These are phyloP conservation scores for Peromyscus nudipes DNA, from an alignment of 2,797 vertebrate genomes.

Conservation along the genomic window DNA sequence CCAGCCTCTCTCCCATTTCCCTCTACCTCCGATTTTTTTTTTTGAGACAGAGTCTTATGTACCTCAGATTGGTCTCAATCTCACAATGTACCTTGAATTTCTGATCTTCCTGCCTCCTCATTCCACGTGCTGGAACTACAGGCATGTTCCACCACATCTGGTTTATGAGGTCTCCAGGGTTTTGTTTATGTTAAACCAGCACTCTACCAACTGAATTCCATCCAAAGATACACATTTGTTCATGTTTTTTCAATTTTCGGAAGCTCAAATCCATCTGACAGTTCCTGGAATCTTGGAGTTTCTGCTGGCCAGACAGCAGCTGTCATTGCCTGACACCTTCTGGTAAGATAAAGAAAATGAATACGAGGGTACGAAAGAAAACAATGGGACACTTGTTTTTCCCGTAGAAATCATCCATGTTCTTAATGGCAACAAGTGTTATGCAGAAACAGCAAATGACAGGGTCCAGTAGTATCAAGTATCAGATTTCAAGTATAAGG, in stretches of 20 bases:
- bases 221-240: conserved; percentile 21
- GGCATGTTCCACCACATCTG: not conserved
- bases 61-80: not conserved
- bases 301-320: not conserved
- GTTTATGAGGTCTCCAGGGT: not conserved
- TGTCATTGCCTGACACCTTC: conserved; percentile 77
- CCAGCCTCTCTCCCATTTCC: not conserved
- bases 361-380: conserved; percentile 23
- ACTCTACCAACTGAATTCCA: not conserved
- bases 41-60: not conserved
- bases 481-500: conserved; percentile 46
- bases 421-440: conserved; percentile 32
- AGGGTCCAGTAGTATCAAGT: conserved; percentile 52
- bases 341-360: conserved; percentile 71
- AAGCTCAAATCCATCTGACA: not conserved
- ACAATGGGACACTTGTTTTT: not conserved
- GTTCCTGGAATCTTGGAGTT: not conserved
- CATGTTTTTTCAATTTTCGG: conserved; percentile 36
- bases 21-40: not conserved
- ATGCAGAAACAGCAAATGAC: conserved; percentile 1
- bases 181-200: not conserved
- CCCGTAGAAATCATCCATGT: not conserved
- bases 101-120: not conserved
- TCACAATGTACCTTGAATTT: not conserved
- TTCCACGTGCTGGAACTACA: not conserved